These are phyloP conservation scores for Scomberomorus guttatus DNA, from an alignment of 2,797 vertebrate species.

Conservation along the genomic window DNA sequence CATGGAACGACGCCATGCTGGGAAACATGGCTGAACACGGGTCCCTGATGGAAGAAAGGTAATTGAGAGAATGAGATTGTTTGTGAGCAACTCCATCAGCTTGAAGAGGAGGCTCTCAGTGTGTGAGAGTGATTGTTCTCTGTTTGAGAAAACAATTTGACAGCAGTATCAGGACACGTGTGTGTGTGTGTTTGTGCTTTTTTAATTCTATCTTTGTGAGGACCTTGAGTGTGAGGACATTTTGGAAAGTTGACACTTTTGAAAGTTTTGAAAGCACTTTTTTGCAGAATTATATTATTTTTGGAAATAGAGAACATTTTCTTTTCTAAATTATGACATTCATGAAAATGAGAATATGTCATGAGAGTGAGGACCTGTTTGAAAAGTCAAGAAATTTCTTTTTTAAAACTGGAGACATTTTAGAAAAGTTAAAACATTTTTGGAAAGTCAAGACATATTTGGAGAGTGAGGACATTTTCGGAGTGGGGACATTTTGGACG, in stretches of 20 bases:
- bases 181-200: constrained; percentile 28
- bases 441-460: neutral
- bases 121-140: too few species aligned
- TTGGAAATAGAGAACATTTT: too few species aligned
- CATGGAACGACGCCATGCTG: constrained; percentile 31
- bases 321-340: too few species aligned
- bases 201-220: neutral
- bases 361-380: neutral
- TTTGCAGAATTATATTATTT: too few species aligned
- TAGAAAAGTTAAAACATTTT: accelerated
- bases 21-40: constrained; percentile 26
- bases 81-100: constrained; percentile 34
- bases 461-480: neutral
- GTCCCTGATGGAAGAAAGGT: constrained; percentile 48
- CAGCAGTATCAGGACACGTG: neutral
- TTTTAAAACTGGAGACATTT: neutral
- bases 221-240: constrained; percentile 1
- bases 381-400: neutral
- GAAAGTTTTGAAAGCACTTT: too few species aligned
- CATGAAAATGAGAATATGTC: neutral
- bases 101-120: constrained; percentile 34
- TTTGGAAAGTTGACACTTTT: too few species aligned
- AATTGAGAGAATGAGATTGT: constrained; percentile 47
- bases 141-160: neutral
- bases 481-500: neutral